Conservation (phyloP, 2,113 vertebrate species). For the Podarcis muralis region DNA sequence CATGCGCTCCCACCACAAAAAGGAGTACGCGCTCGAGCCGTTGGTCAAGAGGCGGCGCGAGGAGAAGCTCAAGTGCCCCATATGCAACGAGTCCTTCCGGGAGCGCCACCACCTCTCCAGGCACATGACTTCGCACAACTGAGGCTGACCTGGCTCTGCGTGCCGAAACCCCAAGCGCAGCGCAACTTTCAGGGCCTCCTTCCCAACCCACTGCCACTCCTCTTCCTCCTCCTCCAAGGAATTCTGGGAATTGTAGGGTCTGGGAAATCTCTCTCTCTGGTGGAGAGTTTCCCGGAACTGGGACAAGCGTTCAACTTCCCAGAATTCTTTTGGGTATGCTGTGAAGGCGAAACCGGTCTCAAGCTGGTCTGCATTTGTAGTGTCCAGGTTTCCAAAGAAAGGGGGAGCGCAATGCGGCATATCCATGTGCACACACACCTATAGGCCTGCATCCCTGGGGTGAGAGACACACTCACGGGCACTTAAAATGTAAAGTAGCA, state of each 20-base stretch:
- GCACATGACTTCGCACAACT: constrained; percentile 99
- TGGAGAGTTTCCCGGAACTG: neutral
- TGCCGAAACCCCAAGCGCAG: neutral
- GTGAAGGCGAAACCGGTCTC: neutral
- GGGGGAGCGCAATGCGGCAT: neutral
- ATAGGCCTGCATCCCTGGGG: too few species aligned
- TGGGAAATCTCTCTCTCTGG: neutral
- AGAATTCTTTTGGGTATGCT: neutral
- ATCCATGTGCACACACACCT: neutral
- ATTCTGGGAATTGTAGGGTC: neutral
- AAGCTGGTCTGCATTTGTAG: too few species aligned
- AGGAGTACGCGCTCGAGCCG: constrained; percentile 94
- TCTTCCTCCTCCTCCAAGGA: too few species aligned
- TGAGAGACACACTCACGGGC: neutral
- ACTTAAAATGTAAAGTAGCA: neutral
- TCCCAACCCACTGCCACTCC: neutral
- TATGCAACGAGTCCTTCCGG: constrained; percentile 97
- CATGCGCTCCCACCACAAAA: constrained; percentile 98
- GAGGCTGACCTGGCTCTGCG: constrained; percentile 44
- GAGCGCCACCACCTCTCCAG: constrained; percentile 96
- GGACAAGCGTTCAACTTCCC: neutral
- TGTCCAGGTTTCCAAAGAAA: neutral
- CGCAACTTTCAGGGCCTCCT: neutral
- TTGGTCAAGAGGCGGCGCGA: constrained; percentile 92
- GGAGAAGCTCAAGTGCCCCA: constrained; percentile 98